phyloP scores from a whole-genome alignment of 2,797 vertebrate genomes.

The Melanotaenia parkinsoni region DNA sequence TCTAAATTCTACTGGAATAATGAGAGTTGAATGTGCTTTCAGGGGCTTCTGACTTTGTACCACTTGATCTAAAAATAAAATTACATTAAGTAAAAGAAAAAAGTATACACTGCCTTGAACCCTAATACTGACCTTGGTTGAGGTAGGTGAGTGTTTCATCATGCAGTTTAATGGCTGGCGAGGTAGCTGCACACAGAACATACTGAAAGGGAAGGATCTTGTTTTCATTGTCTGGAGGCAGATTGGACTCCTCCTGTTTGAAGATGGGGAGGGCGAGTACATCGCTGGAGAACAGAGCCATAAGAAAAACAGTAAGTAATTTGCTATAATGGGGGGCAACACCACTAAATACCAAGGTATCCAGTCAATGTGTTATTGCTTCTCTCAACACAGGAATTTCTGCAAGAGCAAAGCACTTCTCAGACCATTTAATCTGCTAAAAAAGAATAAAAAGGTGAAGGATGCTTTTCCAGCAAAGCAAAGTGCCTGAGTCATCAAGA shows the following conservation, averaged over 20 bases:
- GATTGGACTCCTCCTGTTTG: constrained; percentile 97
- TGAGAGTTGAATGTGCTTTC: not conserved
- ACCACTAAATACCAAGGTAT: constrained; percentile 65
- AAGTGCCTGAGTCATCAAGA: constrained; percentile 36
- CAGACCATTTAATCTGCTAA: constrained; percentile 38
- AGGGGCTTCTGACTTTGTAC: constrained; percentile 1
- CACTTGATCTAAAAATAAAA: not conserved
- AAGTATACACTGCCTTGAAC: not conserved
- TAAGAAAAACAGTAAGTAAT: constrained; percentile 5
- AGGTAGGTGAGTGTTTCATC: constrained; percentile 99
- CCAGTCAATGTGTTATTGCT: constrained; percentile 36
- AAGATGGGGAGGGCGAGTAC: constrained; percentile 98
- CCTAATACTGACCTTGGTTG: constrained; percentile 91
- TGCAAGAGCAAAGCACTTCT: constrained; percentile 36
- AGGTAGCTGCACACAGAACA: constrained; percentile 96
- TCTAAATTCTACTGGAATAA: not conserved
- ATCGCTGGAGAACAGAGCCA: constrained; percentile 82
- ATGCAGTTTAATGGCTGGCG: constrained; percentile 95
- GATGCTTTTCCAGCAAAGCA: constrained; percentile 10
- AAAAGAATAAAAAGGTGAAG: constrained; percentile 18
- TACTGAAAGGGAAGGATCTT: constrained; percentile 98
- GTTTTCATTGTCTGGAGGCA: constrained; percentile 91
- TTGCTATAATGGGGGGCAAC: constrained; percentile 42
- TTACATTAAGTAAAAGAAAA: constrained; percentile 1
- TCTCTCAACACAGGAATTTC: constrained; percentile 70